A percentile compares a stretch with the other conserved stretches of the same genome.
Conservation (phyloP, 2,797 vertebrate species). For the Crotalus adamanteus region DNA sequence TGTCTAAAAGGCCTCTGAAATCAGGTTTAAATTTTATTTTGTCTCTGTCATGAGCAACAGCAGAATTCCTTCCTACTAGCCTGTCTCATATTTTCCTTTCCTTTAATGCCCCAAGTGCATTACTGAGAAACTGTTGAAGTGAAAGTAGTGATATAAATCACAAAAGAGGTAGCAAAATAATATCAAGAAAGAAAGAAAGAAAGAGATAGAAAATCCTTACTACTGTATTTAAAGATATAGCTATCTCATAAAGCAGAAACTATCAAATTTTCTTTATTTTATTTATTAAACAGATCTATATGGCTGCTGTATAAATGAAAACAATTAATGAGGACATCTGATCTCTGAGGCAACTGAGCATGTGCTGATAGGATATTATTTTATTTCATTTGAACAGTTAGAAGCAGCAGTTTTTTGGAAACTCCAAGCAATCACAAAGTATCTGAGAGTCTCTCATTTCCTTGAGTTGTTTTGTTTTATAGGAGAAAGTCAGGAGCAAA, state of each 20-base stretch:
- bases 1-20: not conserved
- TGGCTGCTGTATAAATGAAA: not conserved
- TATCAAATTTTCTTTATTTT: not conserved
- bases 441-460: not conserved
- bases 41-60: not conserved
- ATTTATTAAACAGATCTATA: not conserved
- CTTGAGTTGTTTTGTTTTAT: not conserved
- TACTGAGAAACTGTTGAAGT: not conserved
- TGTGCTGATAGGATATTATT: not conserved
- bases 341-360: not conserved
- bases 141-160: not conserved
- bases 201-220: not conserved
- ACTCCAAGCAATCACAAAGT: not conserved
- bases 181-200: not conserved
- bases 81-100: not conserved
- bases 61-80: not conserved
- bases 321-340: not conserved
- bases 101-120: not conserved
- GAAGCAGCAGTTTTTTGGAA: not conserved
- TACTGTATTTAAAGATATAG: not conserved
- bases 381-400: not conserved
- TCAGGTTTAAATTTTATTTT: not conserved
- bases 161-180: not conserved
- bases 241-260: not conserved
- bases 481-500: not conserved